Conservation (phyloP, 1,140 invertebrate species). For the Lordiphosa stackelbergi region DNA sequence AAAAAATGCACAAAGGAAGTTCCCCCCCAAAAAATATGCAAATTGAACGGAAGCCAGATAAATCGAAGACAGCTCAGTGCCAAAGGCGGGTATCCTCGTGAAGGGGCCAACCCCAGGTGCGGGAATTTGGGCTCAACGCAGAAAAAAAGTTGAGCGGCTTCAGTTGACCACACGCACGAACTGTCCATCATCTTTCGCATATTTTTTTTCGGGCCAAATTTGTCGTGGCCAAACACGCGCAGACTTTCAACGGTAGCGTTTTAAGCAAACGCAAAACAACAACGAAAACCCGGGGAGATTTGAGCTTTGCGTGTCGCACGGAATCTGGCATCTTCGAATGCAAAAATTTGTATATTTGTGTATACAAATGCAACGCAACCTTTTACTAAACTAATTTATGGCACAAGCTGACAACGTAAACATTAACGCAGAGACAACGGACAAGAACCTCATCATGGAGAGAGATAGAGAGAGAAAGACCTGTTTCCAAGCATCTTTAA, state of each 20-base stretch:
- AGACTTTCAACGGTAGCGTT: constrained; percentile 60
- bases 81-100: constrained; percentile 6
- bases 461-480: constrained; percentile 36
- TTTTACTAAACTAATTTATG: constrained; percentile 77
- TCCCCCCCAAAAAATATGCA: constrained; percentile 16
- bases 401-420: constrained; percentile 76
- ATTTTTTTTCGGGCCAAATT: constrained; percentile 42
- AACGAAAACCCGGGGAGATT: constrained; percentile 12
- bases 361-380: constrained; percentile 64
- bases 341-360: constrained; percentile 11
- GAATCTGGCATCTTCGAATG: constrained; percentile 28
- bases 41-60: constrained; percentile 56
- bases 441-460: constrained; percentile 8
- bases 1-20: constrained; percentile 3
- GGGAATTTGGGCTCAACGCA: constrained; percentile 36
- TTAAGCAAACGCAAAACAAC: constrained; percentile 24
- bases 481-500: constrained; percentile 71
- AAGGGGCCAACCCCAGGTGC: constrained; percentile 39
- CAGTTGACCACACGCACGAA: constrained; percentile 54
- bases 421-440: constrained; percentile 64
- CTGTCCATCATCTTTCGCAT: constrained; percentile 51
- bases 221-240: constrained; percentile 44
- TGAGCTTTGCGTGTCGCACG: constrained; percentile 44
- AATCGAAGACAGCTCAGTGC: constrained; percentile 23
- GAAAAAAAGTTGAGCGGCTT: constrained; percentile 41